These are phyloP conservation scores for Propithecus coquereli DNA, from an alignment of 2,113 vertebrate species.

Conservation along the genomic window DNA sequence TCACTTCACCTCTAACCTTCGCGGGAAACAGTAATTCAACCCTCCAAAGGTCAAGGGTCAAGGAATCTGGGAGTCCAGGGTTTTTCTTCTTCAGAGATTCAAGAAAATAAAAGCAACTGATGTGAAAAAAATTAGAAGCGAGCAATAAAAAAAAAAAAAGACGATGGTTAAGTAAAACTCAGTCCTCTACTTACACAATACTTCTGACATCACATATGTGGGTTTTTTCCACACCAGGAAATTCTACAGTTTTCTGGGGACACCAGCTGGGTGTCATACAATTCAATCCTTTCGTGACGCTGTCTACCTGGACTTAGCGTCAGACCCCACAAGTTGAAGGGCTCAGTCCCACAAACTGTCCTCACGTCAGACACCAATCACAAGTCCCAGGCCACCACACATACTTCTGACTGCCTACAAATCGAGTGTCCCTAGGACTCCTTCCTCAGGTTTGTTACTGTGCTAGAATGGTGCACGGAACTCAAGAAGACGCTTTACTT, in stretches of 20 bases:
- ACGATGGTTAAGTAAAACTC: background rate
- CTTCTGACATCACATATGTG: background rate
- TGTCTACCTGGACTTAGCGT: background rate
- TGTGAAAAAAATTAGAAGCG: background rate
- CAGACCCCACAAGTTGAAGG: background rate
- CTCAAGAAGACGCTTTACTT: background rate
- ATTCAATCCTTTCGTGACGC: background rate
- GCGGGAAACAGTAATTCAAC: background rate
- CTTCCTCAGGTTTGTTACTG: background rate
- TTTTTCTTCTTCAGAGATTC: background rate
- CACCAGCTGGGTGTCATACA: no score
- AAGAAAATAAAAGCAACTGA: background rate
- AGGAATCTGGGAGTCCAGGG: background rate
- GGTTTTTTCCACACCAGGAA: no score
- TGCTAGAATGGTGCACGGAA: background rate
- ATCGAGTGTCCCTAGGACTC: no score
- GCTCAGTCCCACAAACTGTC: background rate
- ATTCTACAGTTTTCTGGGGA: background rate
- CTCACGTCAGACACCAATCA: background rate
- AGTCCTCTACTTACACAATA: background rate
- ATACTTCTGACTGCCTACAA: background rate
- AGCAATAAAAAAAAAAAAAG: background rate
- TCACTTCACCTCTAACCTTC: background rate
- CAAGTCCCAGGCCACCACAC: background rate
- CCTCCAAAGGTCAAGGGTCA: background rate